Evolutionary conservation across 1,140 invertebrate species (phyloP).

Genomic region (Drosophila oshimai): DNA sequence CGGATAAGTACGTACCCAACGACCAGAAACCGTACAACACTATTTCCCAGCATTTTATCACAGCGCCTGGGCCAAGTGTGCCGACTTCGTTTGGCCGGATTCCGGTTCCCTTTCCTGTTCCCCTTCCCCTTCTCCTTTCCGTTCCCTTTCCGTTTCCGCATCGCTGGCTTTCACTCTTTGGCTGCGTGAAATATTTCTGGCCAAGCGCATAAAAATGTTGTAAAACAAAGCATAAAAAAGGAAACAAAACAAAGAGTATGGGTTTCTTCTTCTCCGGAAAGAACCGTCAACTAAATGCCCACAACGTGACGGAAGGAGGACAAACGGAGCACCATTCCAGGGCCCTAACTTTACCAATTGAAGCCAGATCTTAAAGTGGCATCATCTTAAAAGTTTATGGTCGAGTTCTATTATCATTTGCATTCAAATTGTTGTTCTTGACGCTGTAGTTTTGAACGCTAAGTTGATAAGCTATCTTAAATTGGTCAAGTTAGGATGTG

Average conservation of each 20-base stretch:
- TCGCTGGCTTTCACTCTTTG: constrained; percentile 34
- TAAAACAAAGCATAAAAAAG: constrained; percentile 71
- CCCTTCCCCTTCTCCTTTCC: too few relatives aligned
- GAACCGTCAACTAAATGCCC: constrained; percentile 17
- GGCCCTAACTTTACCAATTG: neutral
- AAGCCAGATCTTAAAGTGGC: neutral
- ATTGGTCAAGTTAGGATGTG: too few relatives aligned
- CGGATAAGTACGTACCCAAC: neutral
- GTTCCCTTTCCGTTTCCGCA: constrained; percentile 53
- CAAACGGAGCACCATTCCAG: neutral
- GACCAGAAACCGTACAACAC: neutral
- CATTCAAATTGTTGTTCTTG: too few relatives aligned
- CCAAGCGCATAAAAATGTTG: constrained; percentile 54
- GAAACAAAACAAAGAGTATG: too few relatives aligned
- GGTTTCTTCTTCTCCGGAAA: neutral
- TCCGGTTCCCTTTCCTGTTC: too few relatives aligned
- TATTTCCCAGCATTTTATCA: neutral
- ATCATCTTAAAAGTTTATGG: too few relatives aligned
- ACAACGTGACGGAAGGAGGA: constrained; percentile 8
- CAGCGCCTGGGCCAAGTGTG: neutral
- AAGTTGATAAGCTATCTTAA: too few relatives aligned
- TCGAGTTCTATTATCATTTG: too few relatives aligned
- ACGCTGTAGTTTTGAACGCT: too few relatives aligned
- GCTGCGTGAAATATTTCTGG: constrained; percentile 48
- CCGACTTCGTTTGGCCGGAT: constrained; percentile 3